A percentile compares a stretch with the other conserved stretches of the same genome.
Conservation (phyloP, 2,113 vertebrate genomes). For the Mus pahari region DNA sequence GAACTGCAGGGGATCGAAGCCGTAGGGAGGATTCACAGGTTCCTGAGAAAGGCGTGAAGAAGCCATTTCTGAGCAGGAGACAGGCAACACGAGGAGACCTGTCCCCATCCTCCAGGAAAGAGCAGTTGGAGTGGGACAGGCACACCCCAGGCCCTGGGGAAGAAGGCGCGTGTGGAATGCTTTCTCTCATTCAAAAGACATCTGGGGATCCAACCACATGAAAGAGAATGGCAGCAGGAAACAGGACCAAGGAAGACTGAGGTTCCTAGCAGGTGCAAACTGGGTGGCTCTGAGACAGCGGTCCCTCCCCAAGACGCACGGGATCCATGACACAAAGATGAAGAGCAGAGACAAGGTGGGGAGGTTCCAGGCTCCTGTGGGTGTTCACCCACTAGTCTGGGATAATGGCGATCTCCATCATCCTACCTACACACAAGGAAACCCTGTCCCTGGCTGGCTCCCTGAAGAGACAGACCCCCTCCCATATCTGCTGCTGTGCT, state of each 20-base stretch:
- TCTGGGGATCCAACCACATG: no score
- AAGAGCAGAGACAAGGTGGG: background rate
- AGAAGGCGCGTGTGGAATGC: accelerated
- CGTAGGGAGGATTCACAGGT: background rate
- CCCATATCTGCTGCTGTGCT: background rate
- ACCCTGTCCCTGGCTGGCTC: background rate
- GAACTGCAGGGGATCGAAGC: accelerated
- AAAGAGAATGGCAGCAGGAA: background rate
- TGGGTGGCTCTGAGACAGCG: background rate
- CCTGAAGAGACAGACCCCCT: background rate
- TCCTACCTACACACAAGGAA: background rate
- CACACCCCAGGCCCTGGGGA: background rate
- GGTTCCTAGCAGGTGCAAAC: background rate
- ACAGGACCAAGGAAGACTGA: background rate
- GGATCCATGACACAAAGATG: background rate
- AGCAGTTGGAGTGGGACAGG: background rate
- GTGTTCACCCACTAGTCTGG: background rate
- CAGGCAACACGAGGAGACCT: background rate
- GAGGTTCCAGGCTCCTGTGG: background rate
- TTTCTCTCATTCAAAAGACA: background rate
- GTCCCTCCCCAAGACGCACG: background rate
- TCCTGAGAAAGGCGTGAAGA: background rate
- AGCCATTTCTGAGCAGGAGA: background rate
- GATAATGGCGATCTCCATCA: background rate
- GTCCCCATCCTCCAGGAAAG: background rate